A percentile compares a stretch with the other conserved stretches of the same genome.
phyloP scores from a whole-genome alignment of 2,113 vertebrate species.

The Gallinago paraguaiae region DNA sequence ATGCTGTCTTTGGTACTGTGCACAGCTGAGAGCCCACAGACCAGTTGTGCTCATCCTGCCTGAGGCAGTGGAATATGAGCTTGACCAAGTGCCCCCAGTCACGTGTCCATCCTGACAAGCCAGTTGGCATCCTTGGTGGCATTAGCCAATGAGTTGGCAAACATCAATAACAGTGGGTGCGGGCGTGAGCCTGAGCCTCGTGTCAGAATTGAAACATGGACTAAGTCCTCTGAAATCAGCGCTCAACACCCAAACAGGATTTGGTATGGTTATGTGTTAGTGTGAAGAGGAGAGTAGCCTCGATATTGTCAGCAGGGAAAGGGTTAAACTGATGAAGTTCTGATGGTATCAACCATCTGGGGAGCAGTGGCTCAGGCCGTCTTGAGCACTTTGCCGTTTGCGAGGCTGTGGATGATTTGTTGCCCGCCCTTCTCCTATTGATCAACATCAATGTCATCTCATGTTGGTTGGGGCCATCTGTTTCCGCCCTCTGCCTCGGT shows the following conservation, averaged over 20 bases:
- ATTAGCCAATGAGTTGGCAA: neutral
- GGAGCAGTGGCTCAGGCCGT: neutral
- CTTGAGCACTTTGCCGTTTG: neutral
- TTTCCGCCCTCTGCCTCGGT: neutral
- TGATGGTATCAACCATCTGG: accelerated
- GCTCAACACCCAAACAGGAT: neutral
- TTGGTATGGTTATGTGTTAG: neutral
- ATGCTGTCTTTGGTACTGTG: neutral
- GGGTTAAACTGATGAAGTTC: neutral
- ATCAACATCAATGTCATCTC: neutral
- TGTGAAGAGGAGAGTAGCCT: neutral
- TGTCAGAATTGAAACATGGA: neutral
- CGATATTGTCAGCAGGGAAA: neutral
- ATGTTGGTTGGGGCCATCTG: neutral
- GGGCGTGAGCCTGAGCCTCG: too few relatives aligned
- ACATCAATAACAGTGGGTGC: neutral
- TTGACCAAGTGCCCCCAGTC: neutral
- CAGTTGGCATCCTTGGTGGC: neutral
- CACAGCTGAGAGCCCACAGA: neutral
- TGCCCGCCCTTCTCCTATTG: accelerated
- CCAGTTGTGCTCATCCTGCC: neutral
- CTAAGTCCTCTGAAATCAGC: neutral
- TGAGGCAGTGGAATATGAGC: neutral
- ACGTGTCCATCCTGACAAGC: neutral
- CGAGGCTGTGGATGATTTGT: neutral